Evolutionary conservation across 2,113 vertebrate species (phyloP), one percentile per base, ranked within the genome.

Genomic region (Sphaerodactylus townsendi): DNA sequence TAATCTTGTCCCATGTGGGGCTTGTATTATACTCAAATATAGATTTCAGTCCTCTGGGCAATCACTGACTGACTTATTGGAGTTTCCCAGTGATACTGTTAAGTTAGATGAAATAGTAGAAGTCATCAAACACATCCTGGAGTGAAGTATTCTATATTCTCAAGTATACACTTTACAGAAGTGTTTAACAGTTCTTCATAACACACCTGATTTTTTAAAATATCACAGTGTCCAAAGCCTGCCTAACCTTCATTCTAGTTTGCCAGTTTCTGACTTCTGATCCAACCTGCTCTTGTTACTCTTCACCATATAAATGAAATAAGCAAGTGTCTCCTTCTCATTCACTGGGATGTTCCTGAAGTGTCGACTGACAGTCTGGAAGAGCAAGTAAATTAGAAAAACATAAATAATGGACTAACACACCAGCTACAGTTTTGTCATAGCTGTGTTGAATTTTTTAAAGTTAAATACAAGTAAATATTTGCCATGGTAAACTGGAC

Each of bases 281-380:
- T 99, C 98, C 94, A 99, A 94, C 74, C 98, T 97, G 82, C 98
- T 99, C 94, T 98, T 99, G 95, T 98, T 99, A 94, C 97, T 99
- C 96, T 99, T 99, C 92, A 99, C 99, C 98, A 99, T 99, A 93
- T 99, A 99, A 91, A 99, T 99, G 89, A 99, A 99, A 94, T 98
- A 99, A 2, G 98, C 98, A 65, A 99, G 97, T 0, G 99, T 99
- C 93, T 99, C 99, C 92, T 99, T 99, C 93, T 99, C 99, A 84
- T 99, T 99, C 91, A 99, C 99, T 0, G 97, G 97, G 85, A 99
- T 99, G 91, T 99, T 99, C 94, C 99, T 96, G 96, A 99, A 99
- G 94, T 99, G 99, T 85, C 98, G 98, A 92, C 99, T 99, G 94
- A 99, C 98, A 19, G 98, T 99, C 99, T 99, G 87, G 44, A 90